These are phyloP conservation scores for Ranitomeya imitator DNA, from an alignment of 2,113 vertebrate species.

Conservation along the genomic window DNA sequence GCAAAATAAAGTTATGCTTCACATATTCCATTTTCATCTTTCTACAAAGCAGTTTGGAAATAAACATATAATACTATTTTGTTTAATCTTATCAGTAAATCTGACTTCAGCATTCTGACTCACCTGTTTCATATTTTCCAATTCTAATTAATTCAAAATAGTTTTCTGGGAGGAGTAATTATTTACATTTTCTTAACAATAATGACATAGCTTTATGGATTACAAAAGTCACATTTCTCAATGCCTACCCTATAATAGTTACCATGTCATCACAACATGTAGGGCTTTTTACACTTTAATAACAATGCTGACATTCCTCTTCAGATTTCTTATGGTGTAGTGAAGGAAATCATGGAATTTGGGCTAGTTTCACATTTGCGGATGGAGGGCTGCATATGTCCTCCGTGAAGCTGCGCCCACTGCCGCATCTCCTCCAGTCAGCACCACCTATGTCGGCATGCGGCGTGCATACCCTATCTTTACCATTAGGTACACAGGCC, in stretches of 20 bases:
- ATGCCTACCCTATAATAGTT: neutral
- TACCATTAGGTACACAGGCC: too few relatives aligned
- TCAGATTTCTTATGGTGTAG: too few relatives aligned
- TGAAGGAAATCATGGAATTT: too few relatives aligned
- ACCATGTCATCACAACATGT: too few relatives aligned
- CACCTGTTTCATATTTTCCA: neutral
- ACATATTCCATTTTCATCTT: neutral
- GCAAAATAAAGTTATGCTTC: neutral
- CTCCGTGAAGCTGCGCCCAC: too few relatives aligned
- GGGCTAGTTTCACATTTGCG: too few relatives aligned
- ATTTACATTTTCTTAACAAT: neutral
- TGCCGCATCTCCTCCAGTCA: too few relatives aligned
- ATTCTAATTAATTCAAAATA: neutral
- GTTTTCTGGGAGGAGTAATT: neutral
- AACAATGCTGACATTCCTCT: too few relatives aligned
- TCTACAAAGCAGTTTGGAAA: neutral
- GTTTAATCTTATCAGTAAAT: neutral
- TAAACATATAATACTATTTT: neutral
- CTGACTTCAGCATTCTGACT: neutral
- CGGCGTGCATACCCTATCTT: too few relatives aligned
- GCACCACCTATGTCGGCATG: too few relatives aligned
- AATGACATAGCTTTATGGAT: neutral
- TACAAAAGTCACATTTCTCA: neutral
- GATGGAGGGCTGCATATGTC: too few relatives aligned
- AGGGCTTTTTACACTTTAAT: too few relatives aligned